phyloP scores from a whole-genome alignment of 1,140 invertebrate genomes.

The Macrobrachium rosenbergii region DNA sequence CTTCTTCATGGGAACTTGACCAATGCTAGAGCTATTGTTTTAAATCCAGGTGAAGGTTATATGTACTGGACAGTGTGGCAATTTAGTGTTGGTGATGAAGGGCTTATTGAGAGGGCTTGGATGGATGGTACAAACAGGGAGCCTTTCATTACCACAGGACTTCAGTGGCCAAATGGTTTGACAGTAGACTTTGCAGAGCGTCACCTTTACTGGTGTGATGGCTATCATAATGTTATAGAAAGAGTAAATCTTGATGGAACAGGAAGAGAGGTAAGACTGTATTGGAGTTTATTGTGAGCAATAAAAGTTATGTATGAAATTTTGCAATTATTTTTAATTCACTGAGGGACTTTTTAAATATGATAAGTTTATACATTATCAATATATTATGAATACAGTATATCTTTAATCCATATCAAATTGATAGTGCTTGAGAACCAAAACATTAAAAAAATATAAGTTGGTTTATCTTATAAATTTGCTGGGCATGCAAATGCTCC shows the following conservation, averaged over 20 bases:
- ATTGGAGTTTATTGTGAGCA: neutral
- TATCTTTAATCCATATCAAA: too few species aligned
- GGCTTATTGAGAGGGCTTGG: slow-evolving; percentile 73
- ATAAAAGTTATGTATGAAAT: neutral
- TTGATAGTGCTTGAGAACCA: too few species aligned
- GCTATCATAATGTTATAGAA: slow-evolving; percentile 73
- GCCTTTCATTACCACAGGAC: slow-evolving; percentile 69
- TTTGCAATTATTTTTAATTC: neutral
- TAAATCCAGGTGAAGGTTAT: slow-evolving; percentile 76
- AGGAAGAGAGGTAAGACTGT: slow-evolving; percentile 69
- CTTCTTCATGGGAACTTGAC: slow-evolving; percentile 74
- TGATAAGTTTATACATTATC: too few species aligned
- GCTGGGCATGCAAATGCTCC: too few species aligned
- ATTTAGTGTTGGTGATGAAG: slow-evolving; percentile 65
- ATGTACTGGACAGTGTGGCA: slow-evolving; percentile 75
- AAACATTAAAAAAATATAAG: too few species aligned
- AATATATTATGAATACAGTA: too few species aligned
- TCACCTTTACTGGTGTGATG: slow-evolving; percentile 76
- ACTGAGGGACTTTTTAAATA: too few species aligned
- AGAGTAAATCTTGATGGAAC: slow-evolving; percentile 72
- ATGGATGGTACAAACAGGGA: slow-evolving; percentile 73
- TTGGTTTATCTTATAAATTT: too few species aligned
- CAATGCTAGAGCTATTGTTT: slow-evolving; percentile 78
- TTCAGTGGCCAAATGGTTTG: slow-evolving; percentile 76
- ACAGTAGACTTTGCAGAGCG: slow-evolving; percentile 72